Conservation (phyloP, 2,113 vertebrate genomes). For the Rhabdornis inornatus region DNA sequence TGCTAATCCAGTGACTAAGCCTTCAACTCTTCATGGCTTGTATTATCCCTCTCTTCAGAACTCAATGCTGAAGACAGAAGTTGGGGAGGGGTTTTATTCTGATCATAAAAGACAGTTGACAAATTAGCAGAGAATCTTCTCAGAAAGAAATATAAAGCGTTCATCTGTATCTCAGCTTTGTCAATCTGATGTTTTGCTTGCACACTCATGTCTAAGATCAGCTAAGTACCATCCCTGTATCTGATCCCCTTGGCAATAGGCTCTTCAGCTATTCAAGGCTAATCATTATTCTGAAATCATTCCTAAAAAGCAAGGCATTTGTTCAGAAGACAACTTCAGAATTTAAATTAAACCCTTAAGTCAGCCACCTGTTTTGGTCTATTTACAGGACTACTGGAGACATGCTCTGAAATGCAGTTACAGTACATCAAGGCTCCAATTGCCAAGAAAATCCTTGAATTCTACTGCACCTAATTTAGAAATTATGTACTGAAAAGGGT, state of each 20-base stretch:
- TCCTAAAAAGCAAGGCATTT: constrained; percentile 44
- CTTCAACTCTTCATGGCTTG: not conserved
- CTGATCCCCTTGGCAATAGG: not conserved
- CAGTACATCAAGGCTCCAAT: not conserved
- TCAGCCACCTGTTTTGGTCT: constrained; percentile 47
- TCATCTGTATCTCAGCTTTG: not conserved
- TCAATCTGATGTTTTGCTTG: not conserved
- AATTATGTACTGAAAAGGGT: not conserved
- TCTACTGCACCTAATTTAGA: constrained; percentile 32
- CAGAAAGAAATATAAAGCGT: not conserved
- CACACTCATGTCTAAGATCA: not conserved
- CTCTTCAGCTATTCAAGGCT: not conserved
- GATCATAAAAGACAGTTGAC: not conserved
- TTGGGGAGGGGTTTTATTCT: not conserved
- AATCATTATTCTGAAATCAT: constrained; percentile 30
- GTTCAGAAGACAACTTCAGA: constrained; percentile 38
- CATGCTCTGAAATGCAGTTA: constrained; percentile 20
- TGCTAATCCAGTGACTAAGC: not conserved
- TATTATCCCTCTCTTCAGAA: not conserved
- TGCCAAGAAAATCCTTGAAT: constrained; percentile 49
- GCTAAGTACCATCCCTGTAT: not conserved
- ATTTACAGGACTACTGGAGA: constrained; percentile 42
- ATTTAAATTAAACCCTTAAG: constrained; percentile 42
- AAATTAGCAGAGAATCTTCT: not conserved
- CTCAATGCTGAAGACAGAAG: not conserved